Percentiles rank a stretch among this genome's conserved stretches.
These are phyloP conservation scores for Tarsius wallacei DNA, from an alignment of 2,797 vertebrate species.

Conservation along the genomic window DNA sequence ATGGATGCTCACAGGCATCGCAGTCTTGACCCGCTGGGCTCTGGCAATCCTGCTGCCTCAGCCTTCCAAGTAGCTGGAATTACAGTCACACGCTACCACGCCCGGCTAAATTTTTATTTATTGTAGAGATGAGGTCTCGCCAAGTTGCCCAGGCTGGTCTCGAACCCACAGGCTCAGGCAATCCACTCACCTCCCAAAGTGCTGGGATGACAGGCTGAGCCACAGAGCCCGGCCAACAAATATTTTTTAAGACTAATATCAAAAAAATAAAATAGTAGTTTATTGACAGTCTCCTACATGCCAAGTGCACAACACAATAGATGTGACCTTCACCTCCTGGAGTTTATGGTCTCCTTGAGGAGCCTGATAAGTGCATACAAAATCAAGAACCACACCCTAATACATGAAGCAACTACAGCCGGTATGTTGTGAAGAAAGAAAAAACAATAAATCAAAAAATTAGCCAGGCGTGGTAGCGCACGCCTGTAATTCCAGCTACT, in stretches of 20 bases:
- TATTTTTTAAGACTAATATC: too few species aligned
- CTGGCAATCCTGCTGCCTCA: neutral
- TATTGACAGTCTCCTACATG: neutral
- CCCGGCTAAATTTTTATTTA: neutral
- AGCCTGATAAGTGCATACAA: neutral
- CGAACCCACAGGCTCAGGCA: too few species aligned
- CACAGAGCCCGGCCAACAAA: too few species aligned
- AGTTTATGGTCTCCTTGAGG: neutral
- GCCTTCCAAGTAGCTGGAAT: neutral
- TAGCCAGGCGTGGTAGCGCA: too few species aligned
- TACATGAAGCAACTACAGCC: neutral
- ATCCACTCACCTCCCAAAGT: too few species aligned
- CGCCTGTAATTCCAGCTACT: too few species aligned
- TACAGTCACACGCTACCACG: neutral
- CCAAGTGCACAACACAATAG: neutral
- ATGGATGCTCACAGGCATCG: rapidly evolving
- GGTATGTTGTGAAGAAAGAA: neutral
- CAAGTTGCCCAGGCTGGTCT: too few species aligned
- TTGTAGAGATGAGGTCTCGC: too few species aligned
- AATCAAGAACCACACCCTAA: neutral
- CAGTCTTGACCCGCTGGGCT: neutral
- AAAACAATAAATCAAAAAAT: neutral
- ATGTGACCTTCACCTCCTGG: neutral
- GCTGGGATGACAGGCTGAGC: too few species aligned
- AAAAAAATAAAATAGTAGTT: neutral